Base-by-base conservation (phyloP, 2,113 vertebrate species). In the Callospermophilus lateralis region DNA sequence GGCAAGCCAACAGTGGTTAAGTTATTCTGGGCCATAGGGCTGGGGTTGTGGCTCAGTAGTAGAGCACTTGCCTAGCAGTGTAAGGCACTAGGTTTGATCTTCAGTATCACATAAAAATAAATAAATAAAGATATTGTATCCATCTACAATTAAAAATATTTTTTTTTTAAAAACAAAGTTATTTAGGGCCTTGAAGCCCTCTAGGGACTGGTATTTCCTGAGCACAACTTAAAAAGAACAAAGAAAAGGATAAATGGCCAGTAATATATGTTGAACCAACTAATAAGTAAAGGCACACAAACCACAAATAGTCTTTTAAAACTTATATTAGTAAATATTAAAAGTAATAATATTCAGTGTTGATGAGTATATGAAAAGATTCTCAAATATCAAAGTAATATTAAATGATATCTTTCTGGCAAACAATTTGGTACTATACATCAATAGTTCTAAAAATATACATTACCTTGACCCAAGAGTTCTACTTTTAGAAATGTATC, bases 361-460 rank as follows among this genome's bases (percentile, higher is more conserved):
- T 67, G 24, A 87, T 87, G 16, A 91, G 3, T 42, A 0, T 67
- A 45, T 67, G 45, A 84, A 92, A 92, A 74, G 45, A 83, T 83
- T 95, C 58, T 93, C 42, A 93, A 78, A 78, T n/a, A 84, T 67
- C 26, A 89, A 85, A 78, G 32, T 92, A 72, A 28, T 83, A 93
- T 45, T 93, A 95, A 87, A 81, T 63, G 51, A 42, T 16, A 20
- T 81, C 32, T 53, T 93, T 92, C 39, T 77, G 22, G 19, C 77
- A 3, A 85, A 26, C 45, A 79, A 30, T 96, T 84, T 92, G 55
- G 65, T 55, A 89, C 84, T 28, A 77, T 13, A 78, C 24, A 83
- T 22, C 10, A 89, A 74, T 24, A 78, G n/a, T 32, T 85, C 65
- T 74, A 92, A 88, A 95, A 68, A 95, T 58, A 58, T 70, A 22